A percentile compares a stretch with the other conserved stretches of the same genome.
These are phyloP conservation scores for Gibbula magus DNA, from an alignment of 2,888 invertebrate species.

Conservation along the genomic window DNA sequence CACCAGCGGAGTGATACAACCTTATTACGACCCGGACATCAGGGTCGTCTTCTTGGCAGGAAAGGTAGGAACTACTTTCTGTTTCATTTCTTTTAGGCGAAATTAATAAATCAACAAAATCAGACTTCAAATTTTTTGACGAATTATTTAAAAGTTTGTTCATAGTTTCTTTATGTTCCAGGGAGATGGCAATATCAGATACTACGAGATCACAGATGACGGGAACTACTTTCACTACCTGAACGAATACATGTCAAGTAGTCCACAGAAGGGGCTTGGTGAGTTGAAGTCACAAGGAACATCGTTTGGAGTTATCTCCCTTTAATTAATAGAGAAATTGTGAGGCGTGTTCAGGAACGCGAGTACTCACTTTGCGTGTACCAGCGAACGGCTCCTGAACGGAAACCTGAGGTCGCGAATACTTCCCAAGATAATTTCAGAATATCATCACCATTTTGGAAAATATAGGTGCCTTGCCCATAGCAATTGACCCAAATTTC, in stretches of 20 bases:
- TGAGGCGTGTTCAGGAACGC: too few species aligned
- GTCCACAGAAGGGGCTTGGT: constrained; percentile 90
- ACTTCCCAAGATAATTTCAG: too few species aligned
- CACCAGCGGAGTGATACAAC: constrained; percentile 97
- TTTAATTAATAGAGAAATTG: too few species aligned
- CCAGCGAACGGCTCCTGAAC: too few species aligned
- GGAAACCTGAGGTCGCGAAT: too few species aligned
- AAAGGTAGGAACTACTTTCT: constrained; percentile 78
- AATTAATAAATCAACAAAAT: too few species aligned
- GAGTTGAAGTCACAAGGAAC: constrained; percentile 32
- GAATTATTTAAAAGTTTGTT: background rate
- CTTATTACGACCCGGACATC: constrained; percentile 96
- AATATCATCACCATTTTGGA: too few species aligned
- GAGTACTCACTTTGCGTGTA: too few species aligned
- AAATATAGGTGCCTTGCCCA: too few species aligned
- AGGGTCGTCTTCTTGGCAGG: constrained; percentile 96
- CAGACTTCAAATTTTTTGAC: too few species aligned
- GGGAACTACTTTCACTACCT: constrained; percentile 97
- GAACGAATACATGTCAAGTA: constrained; percentile 97
- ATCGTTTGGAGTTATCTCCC: background rate
- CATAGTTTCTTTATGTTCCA: constrained; percentile 58
- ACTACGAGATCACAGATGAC: constrained; percentile 93
- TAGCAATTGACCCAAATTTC: too few species aligned
- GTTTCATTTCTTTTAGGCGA: too few species aligned
- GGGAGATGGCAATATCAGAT: constrained; percentile 97